A percentile compares a stretch with the other conserved stretches of the same genome.
Evolutionary conservation across 2,797 vertebrate species (phyloP).

Genomic region (Paramormyrops hopkinsi): DNA sequence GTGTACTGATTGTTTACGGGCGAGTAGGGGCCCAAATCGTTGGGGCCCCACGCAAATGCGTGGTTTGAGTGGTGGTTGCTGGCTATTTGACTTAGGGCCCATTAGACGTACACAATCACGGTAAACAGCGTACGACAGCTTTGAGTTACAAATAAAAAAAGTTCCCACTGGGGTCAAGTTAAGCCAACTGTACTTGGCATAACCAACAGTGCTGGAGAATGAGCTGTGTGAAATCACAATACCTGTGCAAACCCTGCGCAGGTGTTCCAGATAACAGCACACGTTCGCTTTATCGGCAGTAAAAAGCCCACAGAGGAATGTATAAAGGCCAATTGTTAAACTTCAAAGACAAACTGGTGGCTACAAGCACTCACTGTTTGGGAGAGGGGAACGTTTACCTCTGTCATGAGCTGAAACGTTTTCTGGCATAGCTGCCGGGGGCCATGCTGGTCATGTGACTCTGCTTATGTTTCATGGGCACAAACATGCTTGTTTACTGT

Average conservation of each 20-base stretch:
- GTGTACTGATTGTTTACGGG: not conserved
- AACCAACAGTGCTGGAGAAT: not conserved
- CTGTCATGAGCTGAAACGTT: not conserved
- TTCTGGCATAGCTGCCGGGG: not conserved
- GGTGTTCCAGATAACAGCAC: slow-evolving; percentile 9
- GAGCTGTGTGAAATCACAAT: not conserved
- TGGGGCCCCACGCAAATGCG: not conserved
- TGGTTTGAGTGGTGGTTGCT: not conserved
- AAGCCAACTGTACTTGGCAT: not conserved
- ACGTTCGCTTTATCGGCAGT: not conserved
- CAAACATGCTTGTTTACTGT: not conserved
- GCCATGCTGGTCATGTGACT: not conserved
- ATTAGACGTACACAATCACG: not conserved
- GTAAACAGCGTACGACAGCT: not conserved
- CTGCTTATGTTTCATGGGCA: not conserved
- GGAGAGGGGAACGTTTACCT: not conserved
- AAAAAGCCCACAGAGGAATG: slow-evolving; percentile 4
- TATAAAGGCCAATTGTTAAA: slow-evolving; percentile 10
- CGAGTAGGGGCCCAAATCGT: not conserved
- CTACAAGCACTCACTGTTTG: not conserved
- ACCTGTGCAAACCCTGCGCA: not conserved
- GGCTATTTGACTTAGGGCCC: not conserved
- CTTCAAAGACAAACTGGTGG: not conserved
- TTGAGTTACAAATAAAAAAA: not conserved
- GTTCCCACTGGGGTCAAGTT: not conserved